Conservation (phyloP, 2,797 vertebrate species). For the Pygocentrus nattereri region DNA sequence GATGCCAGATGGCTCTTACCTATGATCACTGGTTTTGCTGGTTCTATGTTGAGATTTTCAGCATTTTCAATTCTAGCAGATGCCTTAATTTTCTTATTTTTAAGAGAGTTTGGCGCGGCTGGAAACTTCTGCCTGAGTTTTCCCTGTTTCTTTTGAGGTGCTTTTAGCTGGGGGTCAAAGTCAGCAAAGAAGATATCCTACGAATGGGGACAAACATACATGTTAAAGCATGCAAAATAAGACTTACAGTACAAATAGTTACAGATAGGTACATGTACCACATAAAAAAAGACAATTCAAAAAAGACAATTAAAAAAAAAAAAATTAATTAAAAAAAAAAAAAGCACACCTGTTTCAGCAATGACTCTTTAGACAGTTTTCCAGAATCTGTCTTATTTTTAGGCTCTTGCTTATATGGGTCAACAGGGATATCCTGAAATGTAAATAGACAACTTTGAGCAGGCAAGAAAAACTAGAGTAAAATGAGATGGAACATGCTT, state of each 20-base stretch:
- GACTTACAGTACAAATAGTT: background rate
- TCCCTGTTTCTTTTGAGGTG: constrained; percentile 82
- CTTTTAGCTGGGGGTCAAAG: constrained; percentile 42
- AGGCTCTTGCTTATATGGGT: constrained; percentile 51
- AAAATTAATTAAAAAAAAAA: background rate
- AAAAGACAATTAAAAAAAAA: background rate
- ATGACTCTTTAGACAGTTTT: constrained; percentile 24
- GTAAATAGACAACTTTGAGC: background rate
- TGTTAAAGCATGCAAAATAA: background rate
- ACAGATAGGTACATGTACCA: background rate
- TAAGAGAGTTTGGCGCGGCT: constrained; percentile 81
- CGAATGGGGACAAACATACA: constrained; percentile 2
- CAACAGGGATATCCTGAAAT: constrained; percentile 62
- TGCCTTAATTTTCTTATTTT: constrained; percentile 77
- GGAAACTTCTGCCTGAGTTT: constrained; percentile 83
- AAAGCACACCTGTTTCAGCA: constrained; percentile 45
- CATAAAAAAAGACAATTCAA: no score
- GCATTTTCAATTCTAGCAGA: constrained; percentile 54
- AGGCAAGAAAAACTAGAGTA: background rate
- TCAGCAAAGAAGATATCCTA: constrained; percentile 54
- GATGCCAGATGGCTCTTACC: constrained; percentile 69
- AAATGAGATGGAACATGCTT: background rate
- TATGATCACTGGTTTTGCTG: constrained; percentile 74
- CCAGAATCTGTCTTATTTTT: constrained; percentile 42
- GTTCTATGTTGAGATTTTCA: constrained; percentile 53